A percentile compares a stretch with the other conserved stretches of the same genome.
Conservation (phyloP, 2,888 invertebrate species). For the Folsomia manolachei region DNA sequence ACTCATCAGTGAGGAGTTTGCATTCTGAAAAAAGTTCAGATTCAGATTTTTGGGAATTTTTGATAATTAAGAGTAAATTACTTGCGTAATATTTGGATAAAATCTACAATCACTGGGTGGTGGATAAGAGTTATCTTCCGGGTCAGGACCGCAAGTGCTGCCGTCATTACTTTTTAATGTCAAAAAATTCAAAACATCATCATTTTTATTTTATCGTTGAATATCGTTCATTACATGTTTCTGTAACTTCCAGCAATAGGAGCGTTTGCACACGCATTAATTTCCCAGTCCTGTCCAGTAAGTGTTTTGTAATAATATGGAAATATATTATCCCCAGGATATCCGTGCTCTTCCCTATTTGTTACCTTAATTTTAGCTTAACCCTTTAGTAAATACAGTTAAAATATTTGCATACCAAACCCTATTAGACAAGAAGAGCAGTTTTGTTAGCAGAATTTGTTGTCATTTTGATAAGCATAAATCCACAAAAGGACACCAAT, state of each 20-base stretch:
- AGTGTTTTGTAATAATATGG: conserved; percentile 37
- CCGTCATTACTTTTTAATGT: background rate
- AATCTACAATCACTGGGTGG: conserved; percentile 37
- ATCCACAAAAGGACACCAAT: no score
- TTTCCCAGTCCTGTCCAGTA: conserved; percentile 25
- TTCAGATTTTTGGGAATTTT: background rate
- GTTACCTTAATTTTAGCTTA: no score
- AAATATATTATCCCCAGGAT: conserved; percentile 28
- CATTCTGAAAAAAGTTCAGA: conserved; percentile 19
- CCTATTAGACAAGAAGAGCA: no score
- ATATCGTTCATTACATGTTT: conserved; percentile 24
- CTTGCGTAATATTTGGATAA: conserved; percentile 19
- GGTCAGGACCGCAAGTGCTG: conserved; percentile 11
- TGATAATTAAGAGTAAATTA: background rate
- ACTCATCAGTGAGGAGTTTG: conserved; percentile 35
- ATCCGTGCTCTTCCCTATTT: conserved; percentile 36
- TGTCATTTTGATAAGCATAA: no score
- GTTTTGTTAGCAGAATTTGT: no score
- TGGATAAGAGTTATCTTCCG: conserved; percentile 14
- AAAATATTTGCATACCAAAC: conserved; percentile 38
- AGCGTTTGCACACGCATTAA: conserved; percentile 40
- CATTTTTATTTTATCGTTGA: background rate
- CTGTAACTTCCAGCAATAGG: conserved; percentile 30
- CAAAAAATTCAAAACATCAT: no score
- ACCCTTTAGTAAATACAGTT: no score